Conservation (phyloP, 1,140 invertebrate species). For the Cheumatopsyche charites region DNA sequence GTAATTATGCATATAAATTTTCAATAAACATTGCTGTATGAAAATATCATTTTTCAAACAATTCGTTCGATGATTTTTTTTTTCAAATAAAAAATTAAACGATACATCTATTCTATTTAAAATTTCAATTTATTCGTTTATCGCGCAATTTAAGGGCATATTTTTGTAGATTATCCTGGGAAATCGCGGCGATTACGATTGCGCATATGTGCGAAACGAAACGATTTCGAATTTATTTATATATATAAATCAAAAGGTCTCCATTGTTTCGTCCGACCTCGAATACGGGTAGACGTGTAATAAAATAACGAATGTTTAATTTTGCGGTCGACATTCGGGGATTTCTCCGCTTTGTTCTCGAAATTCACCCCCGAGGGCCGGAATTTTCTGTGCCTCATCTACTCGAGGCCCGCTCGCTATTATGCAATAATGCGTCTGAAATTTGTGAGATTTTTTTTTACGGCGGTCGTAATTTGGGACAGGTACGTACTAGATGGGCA, state of each 20-base stretch:
- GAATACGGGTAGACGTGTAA: not conserved
- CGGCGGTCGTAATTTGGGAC: slow-evolving; percentile 29
- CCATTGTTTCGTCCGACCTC: not conserved
- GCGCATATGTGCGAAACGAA: too few species aligned
- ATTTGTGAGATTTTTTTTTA: slow-evolving; percentile 35
- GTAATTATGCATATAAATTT: too few species aligned
- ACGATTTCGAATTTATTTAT: too few species aligned
- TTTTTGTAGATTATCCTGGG: too few species aligned
- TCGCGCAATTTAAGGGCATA: too few species aligned
- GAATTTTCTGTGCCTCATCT: not conserved
- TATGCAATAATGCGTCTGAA: slow-evolving; percentile 35
- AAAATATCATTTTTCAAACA: too few species aligned
- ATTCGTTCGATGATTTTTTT: too few species aligned
- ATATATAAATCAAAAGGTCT: slow-evolving; percentile 6
- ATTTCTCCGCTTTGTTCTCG: slow-evolving; percentile 4
- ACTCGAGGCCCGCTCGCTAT: slow-evolving; percentile 4
- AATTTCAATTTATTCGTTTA: too few species aligned
- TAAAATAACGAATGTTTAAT: slow-evolving; percentile 15
- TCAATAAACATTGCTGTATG: too few species aligned
- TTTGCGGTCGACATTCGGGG: slow-evolving; percentile 14
- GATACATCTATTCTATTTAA: too few species aligned
- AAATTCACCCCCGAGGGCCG: slow-evolving; percentile 21
- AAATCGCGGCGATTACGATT: too few species aligned
- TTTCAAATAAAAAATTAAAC: too few species aligned
- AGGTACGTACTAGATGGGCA: not conserved